These are phyloP conservation scores for Neolamprologus sp. DNA, from an alignment of 2,113 vertebrate genomes.

Conservation along the genomic window DNA sequence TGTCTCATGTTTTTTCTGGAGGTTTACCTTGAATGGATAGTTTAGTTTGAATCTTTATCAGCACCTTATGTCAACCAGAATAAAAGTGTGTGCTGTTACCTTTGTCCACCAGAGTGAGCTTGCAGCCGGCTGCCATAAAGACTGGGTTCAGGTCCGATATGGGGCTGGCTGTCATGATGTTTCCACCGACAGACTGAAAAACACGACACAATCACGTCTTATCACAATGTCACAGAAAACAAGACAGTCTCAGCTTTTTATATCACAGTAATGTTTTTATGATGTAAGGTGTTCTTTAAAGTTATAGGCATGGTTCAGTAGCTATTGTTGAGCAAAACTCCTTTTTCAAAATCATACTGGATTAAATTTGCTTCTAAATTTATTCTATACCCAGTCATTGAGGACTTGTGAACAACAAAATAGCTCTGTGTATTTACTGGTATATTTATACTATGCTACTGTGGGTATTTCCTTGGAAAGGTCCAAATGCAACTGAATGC, in stretches of 20 bases:
- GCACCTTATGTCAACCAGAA: neutral
- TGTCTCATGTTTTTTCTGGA: neutral
- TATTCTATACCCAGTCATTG: neutral
- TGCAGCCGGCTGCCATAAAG: constrained; percentile 84
- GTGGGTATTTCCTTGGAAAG: neutral
- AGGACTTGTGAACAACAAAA: neutral
- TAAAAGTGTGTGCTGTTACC: constrained; percentile 60
- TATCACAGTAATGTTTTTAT: neutral
- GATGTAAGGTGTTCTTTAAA: neutral
- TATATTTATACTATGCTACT: neutral
- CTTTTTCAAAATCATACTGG: neutral
- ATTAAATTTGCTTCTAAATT: neutral
- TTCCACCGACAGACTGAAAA: constrained; percentile 87
- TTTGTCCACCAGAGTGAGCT: constrained; percentile 78
- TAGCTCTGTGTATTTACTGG: neutral
- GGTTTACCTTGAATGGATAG: neutral
- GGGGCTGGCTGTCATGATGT: constrained; percentile 96
- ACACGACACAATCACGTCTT: neutral
- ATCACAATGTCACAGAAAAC: neutral
- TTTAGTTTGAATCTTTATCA: neutral
- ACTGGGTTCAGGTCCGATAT: constrained; percentile 97
- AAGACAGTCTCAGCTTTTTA: neutral
- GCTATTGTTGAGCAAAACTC: neutral
- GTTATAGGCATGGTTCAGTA: neutral
- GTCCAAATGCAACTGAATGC: neutral